phyloP scores from a whole-genome alignment of 1,140 invertebrate species.

The Drosophila tropicalis region DNA sequence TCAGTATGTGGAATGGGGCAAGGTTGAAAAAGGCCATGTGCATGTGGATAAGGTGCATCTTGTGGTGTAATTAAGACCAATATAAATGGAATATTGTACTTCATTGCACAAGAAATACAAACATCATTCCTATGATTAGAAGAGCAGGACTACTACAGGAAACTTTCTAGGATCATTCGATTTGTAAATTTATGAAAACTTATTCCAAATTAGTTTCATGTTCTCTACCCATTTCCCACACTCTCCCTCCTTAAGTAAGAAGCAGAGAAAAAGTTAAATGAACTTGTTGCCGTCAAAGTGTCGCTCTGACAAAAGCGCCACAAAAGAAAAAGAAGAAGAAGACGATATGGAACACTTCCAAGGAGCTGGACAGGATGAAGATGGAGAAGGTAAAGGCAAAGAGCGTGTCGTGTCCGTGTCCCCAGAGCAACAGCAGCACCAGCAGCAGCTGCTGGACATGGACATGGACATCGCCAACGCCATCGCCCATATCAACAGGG shows the following conservation, averaged over 20 bases:
- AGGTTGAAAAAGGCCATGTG: neutral
- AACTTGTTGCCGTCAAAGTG: conserved; percentile 75
- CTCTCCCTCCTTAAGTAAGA: neutral
- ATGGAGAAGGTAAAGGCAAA: conserved; percentile 12
- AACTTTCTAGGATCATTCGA: too few relatives aligned
- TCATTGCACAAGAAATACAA: too few relatives aligned
- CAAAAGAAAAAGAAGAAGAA: conserved; percentile 16
- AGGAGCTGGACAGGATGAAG: neutral
- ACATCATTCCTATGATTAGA: too few relatives aligned
- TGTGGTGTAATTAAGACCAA: too few relatives aligned
- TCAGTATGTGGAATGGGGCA: conserved; percentile 25
- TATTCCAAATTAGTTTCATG: too few relatives aligned
- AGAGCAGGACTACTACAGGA: too few relatives aligned
- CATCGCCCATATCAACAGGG: conserved; percentile 21
- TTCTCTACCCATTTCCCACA: neutral
- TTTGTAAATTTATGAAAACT: too few relatives aligned
- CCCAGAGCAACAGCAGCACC: conserved; percentile 19
- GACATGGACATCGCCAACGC: conserved; percentile 47
- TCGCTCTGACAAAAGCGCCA: conserved; percentile 59
- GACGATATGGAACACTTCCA: conserved; percentile 11
- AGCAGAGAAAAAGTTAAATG: conserved; percentile 43
- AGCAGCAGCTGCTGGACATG: conserved; percentile 51
- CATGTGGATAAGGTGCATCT: conserved; percentile 22
- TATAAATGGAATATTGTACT: too few relatives aligned
- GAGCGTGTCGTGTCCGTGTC: conserved; percentile 58